Percentiles rank a stretch among this genome's conserved stretches.
These are phyloP conservation scores for Rhogogaster chlorosoma DNA, from an alignment of 2,888 invertebrate genomes.

Conservation along the genomic window DNA sequence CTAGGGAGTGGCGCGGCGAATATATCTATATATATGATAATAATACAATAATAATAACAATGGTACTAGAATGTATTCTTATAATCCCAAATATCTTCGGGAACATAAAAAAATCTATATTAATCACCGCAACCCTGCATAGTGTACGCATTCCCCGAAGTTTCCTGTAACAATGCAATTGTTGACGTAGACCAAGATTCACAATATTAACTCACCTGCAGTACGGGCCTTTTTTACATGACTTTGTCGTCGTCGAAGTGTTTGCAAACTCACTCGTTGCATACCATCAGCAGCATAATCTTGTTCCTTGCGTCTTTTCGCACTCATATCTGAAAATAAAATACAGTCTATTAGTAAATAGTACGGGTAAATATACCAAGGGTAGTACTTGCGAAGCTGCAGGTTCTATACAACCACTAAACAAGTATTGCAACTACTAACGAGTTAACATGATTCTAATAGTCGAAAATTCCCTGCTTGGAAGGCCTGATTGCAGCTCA, in stretches of 20 bases:
- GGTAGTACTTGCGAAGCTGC: too few relatives aligned
- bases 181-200: background rate
- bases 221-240: background rate
- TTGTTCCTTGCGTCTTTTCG: background rate
- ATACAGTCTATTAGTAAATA: background rate
- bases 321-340: constrained; percentile 6
- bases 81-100: background rate
- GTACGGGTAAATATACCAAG: background rate
- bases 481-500: background rate
- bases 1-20: too few relatives aligned
- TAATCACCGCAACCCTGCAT: background rate
- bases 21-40: too few relatives aligned
- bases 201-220: constrained; percentile 3
- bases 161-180: background rate
- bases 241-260: background rate
- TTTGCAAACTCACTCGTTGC: background rate
- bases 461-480: background rate
- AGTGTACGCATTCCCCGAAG: background rate
- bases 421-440: background rate
- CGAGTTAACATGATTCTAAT: background rate
- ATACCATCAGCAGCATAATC: background rate
- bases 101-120: background rate
- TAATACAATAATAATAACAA: too few relatives aligned
- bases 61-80: background rate
- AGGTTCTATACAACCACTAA: background rate